Percentiles rank a stretch among this genome's conserved stretches.
Evolutionary conservation across 2,113 vertebrate species (phyloP).

Genomic region (Paradoxurus hermaphroditus): DNA sequence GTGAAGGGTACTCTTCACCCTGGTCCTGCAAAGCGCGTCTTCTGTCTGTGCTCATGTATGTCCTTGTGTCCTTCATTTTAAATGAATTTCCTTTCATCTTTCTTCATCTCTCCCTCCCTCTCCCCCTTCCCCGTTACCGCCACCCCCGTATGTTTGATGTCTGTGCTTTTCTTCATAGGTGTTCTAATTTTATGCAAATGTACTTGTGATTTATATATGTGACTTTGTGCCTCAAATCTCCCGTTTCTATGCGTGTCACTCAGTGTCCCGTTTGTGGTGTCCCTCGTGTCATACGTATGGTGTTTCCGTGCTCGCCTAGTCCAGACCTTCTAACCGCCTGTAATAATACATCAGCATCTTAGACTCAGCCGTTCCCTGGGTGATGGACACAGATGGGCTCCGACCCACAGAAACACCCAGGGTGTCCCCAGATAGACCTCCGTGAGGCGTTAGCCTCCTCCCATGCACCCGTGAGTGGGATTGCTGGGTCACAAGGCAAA

Average conservation of each 20-base stretch:
- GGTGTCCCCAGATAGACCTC: background rate
- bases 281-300: background rate
- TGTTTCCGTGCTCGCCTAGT: background rate
- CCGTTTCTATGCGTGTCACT: background rate
- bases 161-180: background rate
- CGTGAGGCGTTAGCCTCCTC: background rate
- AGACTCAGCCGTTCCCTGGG: background rate
- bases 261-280: background rate
- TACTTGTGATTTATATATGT: background rate
- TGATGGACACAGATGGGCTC: background rate
- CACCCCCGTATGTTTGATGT: rapidly evolving
- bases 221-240: background rate
- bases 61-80: background rate
- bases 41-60: background rate
- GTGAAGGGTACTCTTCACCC: background rate
- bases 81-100: background rate
- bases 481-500: background rate
- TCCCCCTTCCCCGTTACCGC: background rate
- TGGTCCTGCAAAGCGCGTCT: background rate
- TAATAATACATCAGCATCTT: background rate
- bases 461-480: background rate
- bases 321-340: background rate
- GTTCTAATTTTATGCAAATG: background rate
- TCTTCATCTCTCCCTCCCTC: too few relatives aligned
- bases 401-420: background rate